Base-by-base conservation (phyloP, 2,888 invertebrate genomes). In the Sialis lutaria region DNA sequence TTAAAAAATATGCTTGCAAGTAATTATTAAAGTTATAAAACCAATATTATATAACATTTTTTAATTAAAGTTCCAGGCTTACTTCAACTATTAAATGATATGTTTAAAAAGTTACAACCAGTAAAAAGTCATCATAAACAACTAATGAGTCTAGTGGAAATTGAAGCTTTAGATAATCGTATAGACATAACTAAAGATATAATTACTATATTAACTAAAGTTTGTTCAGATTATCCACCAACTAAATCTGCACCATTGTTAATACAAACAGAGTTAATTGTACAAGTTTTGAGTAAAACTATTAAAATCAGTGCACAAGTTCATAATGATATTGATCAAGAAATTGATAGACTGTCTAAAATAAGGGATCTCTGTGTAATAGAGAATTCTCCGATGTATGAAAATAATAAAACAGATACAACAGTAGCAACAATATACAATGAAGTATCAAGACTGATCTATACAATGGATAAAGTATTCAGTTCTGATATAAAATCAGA, bases 221-320 rank as follows among this genome's bases (percentile, higher is more conserved):
- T 22, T 22, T 22, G 22, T 22, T 22, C 22, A 2, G 22, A 22
- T 22, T 22, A 4, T 22, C 22, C 22, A 32, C 22, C 13, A 7
- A 30, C 30, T 22, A 6, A 30, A n/a, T 7, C 13, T 39, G 2
- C 6, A 9, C 39, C 13, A 6, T 5, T 48, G 48, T 13, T 47
- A 10, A 32, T 46, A 37, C 51, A 55, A 42, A 48, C 58, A 6
- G 48, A 54, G 9, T 55, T 57, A 37, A 50, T 60, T n/a, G 44
- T 55, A 1, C 13, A 40, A 4, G 49, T 50, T 30, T 39, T 60
- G 13, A 42, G 48, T 6, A 50, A 56, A 12, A 50, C 53, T 9
- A 46, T 55, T 39, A 53, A 54, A 12, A 54, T 61, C 35, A 59
- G 59, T 7, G 50, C 55, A 12, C 62, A 64, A 53, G 59, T 60